These are phyloP conservation scores for Psettodes erumei DNA, from an alignment of 2,113 vertebrate species.

Conservation along the genomic window DNA sequence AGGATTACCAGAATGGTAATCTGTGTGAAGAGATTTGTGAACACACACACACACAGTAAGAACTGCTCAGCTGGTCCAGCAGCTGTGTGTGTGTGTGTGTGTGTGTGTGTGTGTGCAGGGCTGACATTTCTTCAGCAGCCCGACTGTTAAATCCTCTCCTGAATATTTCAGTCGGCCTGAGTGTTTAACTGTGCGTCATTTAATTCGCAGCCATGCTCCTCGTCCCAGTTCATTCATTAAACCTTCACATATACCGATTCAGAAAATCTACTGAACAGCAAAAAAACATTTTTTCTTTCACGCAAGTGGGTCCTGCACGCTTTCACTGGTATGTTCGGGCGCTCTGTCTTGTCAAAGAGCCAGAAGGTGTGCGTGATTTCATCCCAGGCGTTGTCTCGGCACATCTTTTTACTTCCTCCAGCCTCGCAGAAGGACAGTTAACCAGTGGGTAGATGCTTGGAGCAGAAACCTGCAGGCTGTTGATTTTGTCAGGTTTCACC, in stretches of 20 bases:
- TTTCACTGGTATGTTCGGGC: too few relatives aligned
- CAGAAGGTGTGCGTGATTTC: too few relatives aligned
- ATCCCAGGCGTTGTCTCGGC: too few relatives aligned
- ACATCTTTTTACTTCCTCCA: background rate
- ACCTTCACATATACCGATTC: background rate
- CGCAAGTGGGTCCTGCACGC: background rate
- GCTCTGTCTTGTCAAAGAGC: too few relatives aligned
- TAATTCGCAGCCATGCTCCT: background rate
- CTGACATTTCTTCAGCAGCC: slow-evolving; percentile 12
- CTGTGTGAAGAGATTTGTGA: too few relatives aligned
- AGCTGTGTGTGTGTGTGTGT: background rate
- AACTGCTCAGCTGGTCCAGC: too few relatives aligned
- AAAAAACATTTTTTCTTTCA: too few relatives aligned
- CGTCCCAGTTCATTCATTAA: slow-evolving; percentile 1
- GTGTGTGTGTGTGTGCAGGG: background rate
- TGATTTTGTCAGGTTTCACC: background rate
- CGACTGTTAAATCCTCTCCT: slow-evolving; percentile 44
- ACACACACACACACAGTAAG: too few relatives aligned
- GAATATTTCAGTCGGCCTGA: slow-evolving; percentile 42
- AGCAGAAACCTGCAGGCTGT: background rate
- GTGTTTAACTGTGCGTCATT: slow-evolving; percentile 6
- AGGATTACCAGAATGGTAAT: too few relatives aligned
- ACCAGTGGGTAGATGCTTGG: background rate
- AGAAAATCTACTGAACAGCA: background rate
- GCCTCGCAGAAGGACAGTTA: background rate